Conservation (phyloP, 2,113 vertebrate species). For the Martes martes region DNA sequence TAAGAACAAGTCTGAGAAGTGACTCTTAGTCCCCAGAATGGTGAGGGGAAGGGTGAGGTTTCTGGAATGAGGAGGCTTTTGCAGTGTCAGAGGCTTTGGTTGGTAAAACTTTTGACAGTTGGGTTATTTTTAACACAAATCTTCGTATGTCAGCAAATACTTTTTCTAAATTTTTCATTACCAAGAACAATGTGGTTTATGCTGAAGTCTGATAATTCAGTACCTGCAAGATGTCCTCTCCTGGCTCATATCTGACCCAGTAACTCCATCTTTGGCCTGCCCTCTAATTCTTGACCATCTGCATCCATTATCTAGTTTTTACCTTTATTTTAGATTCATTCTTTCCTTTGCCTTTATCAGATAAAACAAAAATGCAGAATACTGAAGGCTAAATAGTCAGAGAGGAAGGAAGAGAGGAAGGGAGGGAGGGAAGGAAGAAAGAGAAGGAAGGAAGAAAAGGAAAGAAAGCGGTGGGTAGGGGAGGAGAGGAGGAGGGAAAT, state of each 20-base stretch:
- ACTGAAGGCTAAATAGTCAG: neutral
- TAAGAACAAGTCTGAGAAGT: neutral
- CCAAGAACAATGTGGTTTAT: neutral
- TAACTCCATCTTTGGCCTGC: neutral
- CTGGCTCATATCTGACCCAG: neutral
- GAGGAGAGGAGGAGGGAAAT: too few species aligned
- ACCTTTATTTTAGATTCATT: neutral
- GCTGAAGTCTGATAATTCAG: neutral
- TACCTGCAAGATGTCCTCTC: neutral
- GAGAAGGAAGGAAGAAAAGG: too few species aligned
- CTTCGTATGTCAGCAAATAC: neutral
- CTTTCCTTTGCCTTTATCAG: conserved; percentile 38
- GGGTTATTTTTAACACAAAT: neutral
- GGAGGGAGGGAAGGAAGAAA: neutral
- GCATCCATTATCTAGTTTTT: neutral
- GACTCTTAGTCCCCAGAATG: neutral
- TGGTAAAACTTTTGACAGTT: neutral
- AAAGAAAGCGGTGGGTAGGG: neutral
- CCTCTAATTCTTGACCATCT: neutral
- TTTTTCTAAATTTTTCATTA: neutral
- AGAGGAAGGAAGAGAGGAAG: neutral
- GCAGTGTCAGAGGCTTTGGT: neutral
- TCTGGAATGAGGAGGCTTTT: neutral
- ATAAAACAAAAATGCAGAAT: conserved; percentile 34
- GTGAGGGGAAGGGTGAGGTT: neutral